Conservation (phyloP, 2,888 invertebrate species). For the Mythimna albipuncta region DNA sequence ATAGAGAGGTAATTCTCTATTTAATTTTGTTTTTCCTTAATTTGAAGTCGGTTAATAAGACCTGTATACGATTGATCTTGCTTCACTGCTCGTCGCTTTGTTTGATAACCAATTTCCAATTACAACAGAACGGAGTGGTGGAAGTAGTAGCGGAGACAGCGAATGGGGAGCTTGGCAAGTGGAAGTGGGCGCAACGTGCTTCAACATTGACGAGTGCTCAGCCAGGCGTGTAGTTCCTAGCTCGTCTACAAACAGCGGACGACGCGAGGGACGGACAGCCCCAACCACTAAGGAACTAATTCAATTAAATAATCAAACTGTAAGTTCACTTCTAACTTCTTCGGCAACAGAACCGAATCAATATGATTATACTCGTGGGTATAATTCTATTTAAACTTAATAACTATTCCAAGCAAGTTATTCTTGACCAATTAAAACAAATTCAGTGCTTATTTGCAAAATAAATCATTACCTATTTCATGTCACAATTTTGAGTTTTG, state of each 20-base stretch:
- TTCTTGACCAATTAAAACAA: not conserved
- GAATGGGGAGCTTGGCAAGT: no score
- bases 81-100: no score
- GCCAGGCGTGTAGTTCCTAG: not conserved
- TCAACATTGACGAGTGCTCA: not conserved
- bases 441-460: not conserved
- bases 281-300: not conserved
- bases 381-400: constrained; percentile 4
- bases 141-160: no score
- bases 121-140: no score
- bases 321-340: not conserved
- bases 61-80: no score
- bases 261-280: not conserved
- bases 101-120: no score
- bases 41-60: no score
- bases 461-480: not conserved
- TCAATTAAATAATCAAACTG: constrained; percentile 20
- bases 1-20: no score
- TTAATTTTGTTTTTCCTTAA: no score
- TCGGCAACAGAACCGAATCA: constrained; percentile 10
- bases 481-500: constrained; percentile 3
- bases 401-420: constrained; percentile 3
- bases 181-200: no score
- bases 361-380: constrained; percentile 4
- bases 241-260: constrained; percentile 6